These are phyloP conservation scores for Mercenaria mercenaria DNA, from an alignment of 1,140 invertebrate genomes.

Conservation along the genomic window DNA sequence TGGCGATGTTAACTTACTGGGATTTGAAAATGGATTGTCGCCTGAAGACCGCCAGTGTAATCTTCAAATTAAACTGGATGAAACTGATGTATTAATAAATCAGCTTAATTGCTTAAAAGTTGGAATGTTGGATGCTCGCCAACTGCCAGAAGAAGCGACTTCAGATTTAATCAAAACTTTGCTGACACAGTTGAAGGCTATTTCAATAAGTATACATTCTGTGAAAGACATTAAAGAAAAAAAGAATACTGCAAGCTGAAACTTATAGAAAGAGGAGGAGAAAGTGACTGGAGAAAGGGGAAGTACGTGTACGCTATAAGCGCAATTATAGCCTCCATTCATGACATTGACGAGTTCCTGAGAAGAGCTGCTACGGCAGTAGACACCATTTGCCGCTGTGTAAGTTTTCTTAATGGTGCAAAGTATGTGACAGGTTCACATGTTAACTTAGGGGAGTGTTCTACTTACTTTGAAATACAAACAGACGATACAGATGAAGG, in stretches of 20 bases:
- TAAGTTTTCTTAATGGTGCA: not conserved
- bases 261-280: constrained; percentile 58
- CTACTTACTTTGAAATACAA: not conserved
- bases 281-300: constrained; percentile 47
- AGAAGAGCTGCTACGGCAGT: not conserved
- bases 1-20: constrained; percentile 7
- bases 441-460: not conserved
- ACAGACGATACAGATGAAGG: not conserved
- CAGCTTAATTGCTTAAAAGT: not conserved
- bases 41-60: not conserved
- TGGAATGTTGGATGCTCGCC: not conserved
- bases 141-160: not conserved
- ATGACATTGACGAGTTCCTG: constrained; percentile 57
- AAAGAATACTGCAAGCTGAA: constrained; percentile 64
- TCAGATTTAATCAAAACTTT: not conserved
- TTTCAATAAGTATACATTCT: not conserved
- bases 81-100: not conserved
- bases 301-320: constrained; percentile 60
- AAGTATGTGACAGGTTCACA: not conserved
- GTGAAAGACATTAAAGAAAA: not conserved
- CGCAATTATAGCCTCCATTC: constrained; percentile 58
- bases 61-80: not conserved
- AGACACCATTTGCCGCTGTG: not conserved
- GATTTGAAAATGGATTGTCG: not conserved
- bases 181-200: not conserved